These are phyloP conservation scores for Pectinophora gossypiella DNA, from an alignment of 1,140 invertebrate species.

Conservation along the genomic window DNA sequence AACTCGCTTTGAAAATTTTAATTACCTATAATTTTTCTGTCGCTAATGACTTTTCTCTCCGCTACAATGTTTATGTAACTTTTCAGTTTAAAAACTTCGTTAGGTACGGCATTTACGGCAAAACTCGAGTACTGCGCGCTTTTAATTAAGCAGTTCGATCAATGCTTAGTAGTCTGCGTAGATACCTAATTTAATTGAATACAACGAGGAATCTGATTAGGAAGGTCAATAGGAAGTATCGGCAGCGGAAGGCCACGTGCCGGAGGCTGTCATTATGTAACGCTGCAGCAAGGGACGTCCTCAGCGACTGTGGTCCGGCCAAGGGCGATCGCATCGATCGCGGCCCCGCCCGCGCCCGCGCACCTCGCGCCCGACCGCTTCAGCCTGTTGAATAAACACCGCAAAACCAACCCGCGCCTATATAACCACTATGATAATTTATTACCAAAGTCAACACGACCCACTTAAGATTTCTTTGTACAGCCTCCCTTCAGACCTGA, in stretches of 20 bases:
- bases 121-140: too few species aligned
- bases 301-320: slow-evolving; percentile 46
- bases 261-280: slow-evolving; percentile 37
- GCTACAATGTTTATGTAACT: neutral
- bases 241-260: neutral
- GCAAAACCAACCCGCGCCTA: neutral
- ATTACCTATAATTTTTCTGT: neutral
- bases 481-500: too few species aligned
- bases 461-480: too few species aligned
- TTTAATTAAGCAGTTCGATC: too few species aligned
- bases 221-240: neutral
- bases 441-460: neutral
- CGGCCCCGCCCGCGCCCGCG: slow-evolving; percentile 23
- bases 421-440: neutral
- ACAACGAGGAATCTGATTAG: too few species aligned
- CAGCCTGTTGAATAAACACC: slow-evolving; percentile 40
- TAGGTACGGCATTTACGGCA: too few species aligned
- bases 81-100: too few species aligned
- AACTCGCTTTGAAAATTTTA: neutral
- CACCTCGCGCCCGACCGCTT: slow-evolving; percentile 19
- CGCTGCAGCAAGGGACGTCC: slow-evolving; percentile 43
- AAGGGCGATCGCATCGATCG: slow-evolving; percentile 66
- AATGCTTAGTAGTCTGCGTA: too few species aligned
- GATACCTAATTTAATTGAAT: too few species aligned
- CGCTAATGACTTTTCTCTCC: neutral